These are phyloP conservation scores for Oreochromis niloticus DNA, from an alignment of 2,113 vertebrate species.

Conservation along the genomic window DNA sequence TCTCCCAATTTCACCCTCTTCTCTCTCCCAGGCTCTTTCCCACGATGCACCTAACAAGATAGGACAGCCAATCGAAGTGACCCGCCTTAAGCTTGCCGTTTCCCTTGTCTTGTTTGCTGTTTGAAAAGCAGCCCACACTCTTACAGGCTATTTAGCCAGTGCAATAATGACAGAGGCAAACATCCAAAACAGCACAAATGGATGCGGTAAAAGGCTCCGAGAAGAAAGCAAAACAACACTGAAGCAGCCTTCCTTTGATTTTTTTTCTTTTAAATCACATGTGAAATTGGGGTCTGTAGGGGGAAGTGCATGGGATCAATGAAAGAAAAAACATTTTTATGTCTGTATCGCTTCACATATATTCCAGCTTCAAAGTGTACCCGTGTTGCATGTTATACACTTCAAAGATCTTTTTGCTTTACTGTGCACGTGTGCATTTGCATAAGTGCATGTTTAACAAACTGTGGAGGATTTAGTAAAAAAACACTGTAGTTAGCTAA, in stretches of 20 bases:
- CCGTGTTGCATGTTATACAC: neutral
- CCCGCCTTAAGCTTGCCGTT: conserved; percentile 29
- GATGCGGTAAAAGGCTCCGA: neutral
- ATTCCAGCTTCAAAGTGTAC: neutral
- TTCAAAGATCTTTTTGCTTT: neutral
- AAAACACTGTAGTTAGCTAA: neutral
- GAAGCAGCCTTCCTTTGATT: neutral
- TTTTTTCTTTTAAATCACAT: neutral
- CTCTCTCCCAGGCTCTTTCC: conserved; percentile 3
- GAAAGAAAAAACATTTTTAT: neutral
- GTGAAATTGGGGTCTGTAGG: neutral
- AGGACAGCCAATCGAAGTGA: conserved; percentile 62
- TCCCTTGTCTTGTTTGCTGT: conserved; percentile 13
- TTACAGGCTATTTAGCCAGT: conserved; percentile 30
- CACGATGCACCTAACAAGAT: conserved; percentile 54
- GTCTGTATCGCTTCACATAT: neutral
- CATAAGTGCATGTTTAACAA: neutral
- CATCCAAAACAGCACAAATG: conserved; percentile 32
- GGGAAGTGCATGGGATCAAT: neutral
- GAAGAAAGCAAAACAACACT: neutral
- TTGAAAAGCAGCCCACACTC: conserved; percentile 35
- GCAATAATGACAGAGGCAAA: conserved; percentile 38
- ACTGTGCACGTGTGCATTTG: neutral
- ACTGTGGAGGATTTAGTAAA: neutral
- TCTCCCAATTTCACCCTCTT: neutral